Evolutionary conservation across 2,797 vertebrate genomes (phyloP), one percentile per base, ranked within the genome.

Genomic region (Gymnoscopelus braueri): DNA sequence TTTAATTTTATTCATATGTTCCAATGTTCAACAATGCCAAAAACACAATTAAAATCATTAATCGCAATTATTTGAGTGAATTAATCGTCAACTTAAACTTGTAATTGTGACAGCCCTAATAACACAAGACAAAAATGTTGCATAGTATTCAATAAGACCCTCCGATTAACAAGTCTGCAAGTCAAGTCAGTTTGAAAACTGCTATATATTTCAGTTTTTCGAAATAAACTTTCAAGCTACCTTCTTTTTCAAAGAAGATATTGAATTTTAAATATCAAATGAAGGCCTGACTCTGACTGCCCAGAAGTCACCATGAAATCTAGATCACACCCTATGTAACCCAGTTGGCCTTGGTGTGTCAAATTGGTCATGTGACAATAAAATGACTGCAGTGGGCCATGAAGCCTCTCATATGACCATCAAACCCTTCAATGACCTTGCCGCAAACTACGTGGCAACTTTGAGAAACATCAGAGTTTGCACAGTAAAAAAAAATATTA

Each of bases 141-240:
- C 44, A 72, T 60, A 77, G 68, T 81, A 35, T 84, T 87, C 65
- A 69, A 72, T 26, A 23, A 51, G n/a, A 85, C 70, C 59, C 61
- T 65, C 71, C 53, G 73, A 82, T 87, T 86, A 84, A 78, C 63
- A 54, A 85, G 80, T 80, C 80, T 39, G 56, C 75, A 81, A 76
- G 81, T 77, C 82, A 64, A 11, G 29, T 13, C 9, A 23, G 8
- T 47, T 60, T 9, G 78, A 88, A 86, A 84, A 47, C 19, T 54
- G 7, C 35, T 39, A 39, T 39, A 39, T 4, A 2, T 2, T 39
- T 39, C 35, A 39, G 5, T 1, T 4, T 4, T 39, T 39, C 35
- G 7, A 39, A 39, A 39, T 39, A 39, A 39, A 39, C 35, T 39
- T 39, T 7, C 35, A 5, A 7, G 0, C 29, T 29, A 29, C 4